Evolutionary conservation across 2,888 invertebrate genomes (phyloP).

Genomic region (Xanthorhoe designata): DNA sequence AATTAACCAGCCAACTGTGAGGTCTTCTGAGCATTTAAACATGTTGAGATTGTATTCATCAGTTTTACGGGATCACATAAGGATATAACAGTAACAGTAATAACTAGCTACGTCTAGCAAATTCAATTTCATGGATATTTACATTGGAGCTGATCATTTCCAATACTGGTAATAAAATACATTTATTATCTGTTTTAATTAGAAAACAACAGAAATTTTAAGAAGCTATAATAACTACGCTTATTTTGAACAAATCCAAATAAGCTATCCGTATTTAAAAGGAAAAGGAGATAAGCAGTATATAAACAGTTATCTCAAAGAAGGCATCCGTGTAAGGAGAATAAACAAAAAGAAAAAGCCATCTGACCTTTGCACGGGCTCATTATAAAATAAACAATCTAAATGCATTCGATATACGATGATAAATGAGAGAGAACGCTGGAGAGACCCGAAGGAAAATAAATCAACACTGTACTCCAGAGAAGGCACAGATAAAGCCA

Average conservation of each 20-base stretch:
- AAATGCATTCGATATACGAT: constrained; percentile 61
- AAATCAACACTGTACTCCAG: constrained; percentile 51
- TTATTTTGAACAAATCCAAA: not conserved
- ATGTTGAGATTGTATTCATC: not conserved
- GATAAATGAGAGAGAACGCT: constrained; percentile 58
- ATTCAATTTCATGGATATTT: not conserved
- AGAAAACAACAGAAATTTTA: not conserved
- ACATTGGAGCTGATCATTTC: not conserved
- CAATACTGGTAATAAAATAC: too few species aligned
- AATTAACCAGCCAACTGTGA: constrained; percentile 70
- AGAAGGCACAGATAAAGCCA: constrained; percentile 46
- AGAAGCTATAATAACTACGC: not conserved
- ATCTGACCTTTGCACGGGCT: constrained; percentile 50
- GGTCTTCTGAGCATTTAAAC: constrained; percentile 52
- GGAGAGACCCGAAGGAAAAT: constrained; percentile 51
- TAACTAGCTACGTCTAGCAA: not conserved
- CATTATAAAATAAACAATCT: constrained; percentile 65
- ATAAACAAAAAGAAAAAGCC: constrained; percentile 40
- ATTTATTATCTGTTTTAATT: too few species aligned
- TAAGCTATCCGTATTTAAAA: constrained; percentile 4
- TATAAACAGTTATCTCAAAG: constrained; percentile 41
- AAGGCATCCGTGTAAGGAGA: constrained; percentile 42
- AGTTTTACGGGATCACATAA: not conserved
- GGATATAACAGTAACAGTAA: not conserved
- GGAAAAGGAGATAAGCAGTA: constrained; percentile 34